phyloP scores from a whole-genome alignment of 2,888 invertebrate genomes.

The Eilema sororculum region DNA sequence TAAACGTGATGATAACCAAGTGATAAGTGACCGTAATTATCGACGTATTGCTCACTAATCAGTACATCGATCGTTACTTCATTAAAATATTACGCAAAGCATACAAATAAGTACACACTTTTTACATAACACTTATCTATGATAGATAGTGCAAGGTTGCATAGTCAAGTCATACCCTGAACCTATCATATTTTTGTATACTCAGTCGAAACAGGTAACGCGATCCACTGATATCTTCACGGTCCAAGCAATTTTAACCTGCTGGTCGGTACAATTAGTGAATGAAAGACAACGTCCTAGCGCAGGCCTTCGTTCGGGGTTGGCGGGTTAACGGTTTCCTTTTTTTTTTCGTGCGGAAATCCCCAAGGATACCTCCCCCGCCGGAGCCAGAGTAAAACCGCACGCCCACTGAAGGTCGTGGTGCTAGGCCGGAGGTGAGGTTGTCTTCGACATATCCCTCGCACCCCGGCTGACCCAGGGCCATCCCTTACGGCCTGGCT shows the following conservation, averaged over 20 bases:
- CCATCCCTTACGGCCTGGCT: too few species aligned
- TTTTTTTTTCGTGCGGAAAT: too few species aligned
- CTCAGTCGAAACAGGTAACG: too few species aligned
- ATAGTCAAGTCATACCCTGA: background rate
- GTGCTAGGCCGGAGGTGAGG: too few species aligned
- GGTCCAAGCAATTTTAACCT: background rate
- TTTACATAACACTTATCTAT: background rate
- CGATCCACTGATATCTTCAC: too few species aligned
- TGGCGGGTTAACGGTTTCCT: too few species aligned
- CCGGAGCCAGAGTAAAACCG: too few species aligned
- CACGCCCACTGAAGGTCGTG: too few species aligned
- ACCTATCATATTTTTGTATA: background rate
- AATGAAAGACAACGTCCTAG: background rate
- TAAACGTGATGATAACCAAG: conserved; percentile 3
- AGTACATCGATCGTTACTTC: background rate
- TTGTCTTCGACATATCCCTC: too few species aligned
- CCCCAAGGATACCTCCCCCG: too few species aligned
- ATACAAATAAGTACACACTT: background rate
- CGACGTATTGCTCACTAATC: background rate
- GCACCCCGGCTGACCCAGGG: too few species aligned
- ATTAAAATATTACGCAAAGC: conserved; percentile 3
- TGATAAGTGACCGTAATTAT: background rate
- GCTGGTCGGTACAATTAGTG: background rate
- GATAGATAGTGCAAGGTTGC: background rate
- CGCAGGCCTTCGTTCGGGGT: background rate